Percentiles rank a stretch among this genome's conserved stretches.
Conservation (phyloP, 2,888 invertebrate species). For the Heterodera filipjevi region DNA sequence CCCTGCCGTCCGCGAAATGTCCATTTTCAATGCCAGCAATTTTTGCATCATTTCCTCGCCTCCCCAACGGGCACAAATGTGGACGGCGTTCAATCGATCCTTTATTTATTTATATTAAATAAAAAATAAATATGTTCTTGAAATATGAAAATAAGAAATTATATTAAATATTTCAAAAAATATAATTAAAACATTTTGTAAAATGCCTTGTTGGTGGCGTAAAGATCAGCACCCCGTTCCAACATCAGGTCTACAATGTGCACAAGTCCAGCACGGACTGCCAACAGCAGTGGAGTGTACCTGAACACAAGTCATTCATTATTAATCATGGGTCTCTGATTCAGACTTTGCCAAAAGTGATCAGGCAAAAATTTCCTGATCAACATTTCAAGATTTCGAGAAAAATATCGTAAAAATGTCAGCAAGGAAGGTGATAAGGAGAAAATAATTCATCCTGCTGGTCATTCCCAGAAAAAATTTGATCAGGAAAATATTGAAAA, state of each 20-base stretch:
- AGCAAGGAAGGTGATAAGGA: too few relatives aligned
- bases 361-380: too few relatives aligned
- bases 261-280: constrained; percentile 67
- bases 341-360: too few relatives aligned
- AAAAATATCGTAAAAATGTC: too few relatives aligned
- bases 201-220: constrained; percentile 50
- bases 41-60: constrained; percentile 91
- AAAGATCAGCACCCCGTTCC: constrained; percentile 66
- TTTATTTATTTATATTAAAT: constrained; percentile 66
- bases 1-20: constrained; percentile 82
- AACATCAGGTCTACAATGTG: constrained; percentile 66
- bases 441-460: too few relatives aligned
- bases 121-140: too few relatives aligned
- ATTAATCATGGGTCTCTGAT: too few relatives aligned
- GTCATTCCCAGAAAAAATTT: too few relatives aligned
- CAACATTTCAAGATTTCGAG: too few relatives aligned
- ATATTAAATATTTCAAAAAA: background rate
- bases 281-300: constrained; percentile 67
- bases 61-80: constrained; percentile 91
- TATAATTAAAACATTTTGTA: background rate
- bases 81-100: constrained; percentile 94
- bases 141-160: too few relatives aligned
- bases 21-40: constrained; percentile 84
- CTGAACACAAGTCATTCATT: constrained; percentile 49
- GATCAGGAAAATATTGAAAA: too few relatives aligned